Evolutionary conservation across 2,113 vertebrate species (phyloP).

Genomic region (Taurulus bubalis): DNA sequence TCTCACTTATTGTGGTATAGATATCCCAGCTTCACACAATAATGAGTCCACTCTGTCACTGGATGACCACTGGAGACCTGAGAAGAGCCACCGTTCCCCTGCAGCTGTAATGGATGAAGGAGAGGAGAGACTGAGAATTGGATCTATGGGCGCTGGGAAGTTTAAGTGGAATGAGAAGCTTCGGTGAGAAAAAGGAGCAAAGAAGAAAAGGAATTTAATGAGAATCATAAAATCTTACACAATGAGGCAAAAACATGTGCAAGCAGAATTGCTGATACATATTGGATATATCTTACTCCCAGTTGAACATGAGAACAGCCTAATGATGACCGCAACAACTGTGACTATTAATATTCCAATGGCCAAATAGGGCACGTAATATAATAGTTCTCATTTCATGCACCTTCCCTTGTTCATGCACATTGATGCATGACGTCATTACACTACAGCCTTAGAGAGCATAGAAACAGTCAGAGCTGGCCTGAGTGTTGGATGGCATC

Average conservation of each 20-base stretch:
- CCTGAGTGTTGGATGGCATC: conserved; percentile 13
- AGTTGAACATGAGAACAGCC: conserved; percentile 16
- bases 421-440: conserved; percentile 52
- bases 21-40: conserved; percentile 36
- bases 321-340: conserved; percentile 27
- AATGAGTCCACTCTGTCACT: conserved; percentile 69
- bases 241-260: not conserved
- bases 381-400: conserved; percentile 19
- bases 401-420: conserved; percentile 14
- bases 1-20: conserved; percentile 49
- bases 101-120: conserved; percentile 35
- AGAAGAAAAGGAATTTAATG: not conserved
- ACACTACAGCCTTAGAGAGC: conserved; percentile 10
- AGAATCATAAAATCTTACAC: not conserved
- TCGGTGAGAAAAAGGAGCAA: conserved; percentile 10
- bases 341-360: conserved; percentile 26
- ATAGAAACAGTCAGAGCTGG: conserved; percentile 17
- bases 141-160: not conserved
- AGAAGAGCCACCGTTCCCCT: conserved; percentile 22
- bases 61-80: conserved; percentile 58
- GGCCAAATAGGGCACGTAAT: conserved; percentile 24
- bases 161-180: conserved; percentile 16
- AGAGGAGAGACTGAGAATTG: not conserved
- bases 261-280: conserved; percentile 9
- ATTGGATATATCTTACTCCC: conserved; percentile 14